These are phyloP conservation scores for Helicoverpa assulta DNA, from an alignment of 2,888 invertebrate species.

Conservation along the genomic window DNA sequence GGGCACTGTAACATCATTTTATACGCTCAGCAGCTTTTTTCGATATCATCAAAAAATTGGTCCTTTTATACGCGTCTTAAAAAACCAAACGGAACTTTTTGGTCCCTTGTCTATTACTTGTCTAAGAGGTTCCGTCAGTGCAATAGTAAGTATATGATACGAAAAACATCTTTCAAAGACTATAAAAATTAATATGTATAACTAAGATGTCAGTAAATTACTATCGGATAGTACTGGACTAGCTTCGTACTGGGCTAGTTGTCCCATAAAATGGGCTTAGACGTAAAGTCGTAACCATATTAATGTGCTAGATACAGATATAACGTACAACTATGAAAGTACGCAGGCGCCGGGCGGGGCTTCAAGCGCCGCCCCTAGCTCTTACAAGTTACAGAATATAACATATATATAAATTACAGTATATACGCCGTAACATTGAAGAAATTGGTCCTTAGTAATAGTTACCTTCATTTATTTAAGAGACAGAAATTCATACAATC, in stretches of 20 bases:
- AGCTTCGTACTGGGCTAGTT: conserved; percentile 6
- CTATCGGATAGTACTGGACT: not conserved
- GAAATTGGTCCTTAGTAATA: not conserved
- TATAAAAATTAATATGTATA: too few species aligned
- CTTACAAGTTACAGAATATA: conserved; percentile 4
- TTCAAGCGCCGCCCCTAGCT: conserved; percentile 47
- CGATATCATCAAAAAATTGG: not conserved
- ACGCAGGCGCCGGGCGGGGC: conserved; percentile 62
- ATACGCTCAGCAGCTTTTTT: not conserved
- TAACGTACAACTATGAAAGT: conserved; percentile 11
- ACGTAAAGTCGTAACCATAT: conserved; percentile 26
- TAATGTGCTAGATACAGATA: conserved; percentile 13
- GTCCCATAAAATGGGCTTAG: conserved; percentile 20
- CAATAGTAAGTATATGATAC: too few species aligned
- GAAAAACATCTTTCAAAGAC: too few species aligned
- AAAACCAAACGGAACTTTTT: not conserved
- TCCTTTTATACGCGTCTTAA: not conserved
- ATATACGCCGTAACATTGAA: not conserved
- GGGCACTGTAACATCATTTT: not conserved
- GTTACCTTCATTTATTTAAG: not conserved
- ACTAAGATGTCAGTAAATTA: not conserved
- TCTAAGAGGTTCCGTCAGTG: too few species aligned
- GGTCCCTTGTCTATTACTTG: not conserved
- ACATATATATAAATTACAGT: not conserved
- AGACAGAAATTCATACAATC: too few species aligned